These are phyloP conservation scores for Chiloscyllium punctatum DNA, from an alignment of 2,797 vertebrate genomes.

Conservation along the genomic window DNA sequence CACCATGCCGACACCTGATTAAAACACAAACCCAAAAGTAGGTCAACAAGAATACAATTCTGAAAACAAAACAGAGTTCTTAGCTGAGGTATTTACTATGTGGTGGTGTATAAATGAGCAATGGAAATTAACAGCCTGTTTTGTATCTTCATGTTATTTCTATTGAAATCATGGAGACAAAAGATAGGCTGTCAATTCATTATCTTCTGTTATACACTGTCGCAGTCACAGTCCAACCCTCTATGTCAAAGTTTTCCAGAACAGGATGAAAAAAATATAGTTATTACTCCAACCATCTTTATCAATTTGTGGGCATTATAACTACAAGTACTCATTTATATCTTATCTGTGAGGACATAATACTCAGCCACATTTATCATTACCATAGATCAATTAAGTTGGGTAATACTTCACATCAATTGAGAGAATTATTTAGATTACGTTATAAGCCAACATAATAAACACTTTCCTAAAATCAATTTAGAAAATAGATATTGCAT, in stretches of 20 bases:
- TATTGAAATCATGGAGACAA: not conserved
- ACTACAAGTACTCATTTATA: not conserved
- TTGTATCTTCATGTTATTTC: not conserved
- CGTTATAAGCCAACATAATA: not conserved
- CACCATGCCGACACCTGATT: slow-evolving; percentile 84
- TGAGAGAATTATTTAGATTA: not conserved
- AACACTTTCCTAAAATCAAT: not conserved
- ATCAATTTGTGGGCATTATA: not conserved
- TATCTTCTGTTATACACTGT: not conserved
- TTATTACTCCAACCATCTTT: not conserved
- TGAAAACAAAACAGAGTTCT: not conserved
- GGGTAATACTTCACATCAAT: not conserved
- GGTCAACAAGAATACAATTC: not conserved
- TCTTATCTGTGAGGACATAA: not conserved
- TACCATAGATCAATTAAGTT: not conserved
- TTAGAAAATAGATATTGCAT: not conserved
- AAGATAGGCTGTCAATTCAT: not conserved
- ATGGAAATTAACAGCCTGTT: not conserved
- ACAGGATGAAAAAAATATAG: not conserved
- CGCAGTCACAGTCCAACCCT: not conserved
- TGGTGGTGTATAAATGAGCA: not conserved
- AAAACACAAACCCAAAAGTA: slow-evolving; percentile 24
- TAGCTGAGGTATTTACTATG: too few relatives aligned
- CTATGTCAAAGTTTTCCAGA: not conserved
- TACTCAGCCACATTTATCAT: not conserved